phyloP scores from a whole-genome alignment of 2,888 invertebrate species.

The Volucella inanis region DNA sequence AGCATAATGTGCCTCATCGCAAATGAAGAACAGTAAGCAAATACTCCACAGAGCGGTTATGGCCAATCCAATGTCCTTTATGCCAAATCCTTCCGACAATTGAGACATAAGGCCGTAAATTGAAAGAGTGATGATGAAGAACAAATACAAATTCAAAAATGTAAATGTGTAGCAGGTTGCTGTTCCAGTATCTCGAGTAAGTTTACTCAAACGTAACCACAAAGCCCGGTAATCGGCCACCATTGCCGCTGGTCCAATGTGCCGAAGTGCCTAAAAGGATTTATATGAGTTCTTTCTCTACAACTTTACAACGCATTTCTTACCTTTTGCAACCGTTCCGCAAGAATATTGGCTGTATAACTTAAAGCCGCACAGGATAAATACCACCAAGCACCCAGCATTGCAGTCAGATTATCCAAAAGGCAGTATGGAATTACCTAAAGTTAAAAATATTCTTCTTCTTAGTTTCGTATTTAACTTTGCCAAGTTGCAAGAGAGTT shows the following conservation, averaged over 20 bases:
- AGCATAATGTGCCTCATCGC: constrained; percentile 89
- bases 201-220: constrained; percentile 88
- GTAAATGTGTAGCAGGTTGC: constrained; percentile 88
- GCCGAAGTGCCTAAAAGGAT: constrained; percentile 85
- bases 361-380: constrained; percentile 87
- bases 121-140: constrained; percentile 89
- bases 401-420: constrained; percentile 87
- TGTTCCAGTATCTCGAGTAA: constrained; percentile 87
- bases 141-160: constrained; percentile 88
- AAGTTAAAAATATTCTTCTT: constrained; percentile 1
- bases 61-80: constrained; percentile 88
- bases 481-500: too few species aligned
- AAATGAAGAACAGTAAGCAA: constrained; percentile 88
- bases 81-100: constrained; percentile 88
- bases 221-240: constrained; percentile 88
- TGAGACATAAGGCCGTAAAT: constrained; percentile 89
- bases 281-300: neutral
- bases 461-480: too few species aligned
- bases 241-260: constrained; percentile 87
- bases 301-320: constrained; percentile 5
- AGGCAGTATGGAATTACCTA: constrained; percentile 88
- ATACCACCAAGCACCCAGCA: constrained; percentile 89
- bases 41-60: constrained; percentile 87
- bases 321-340: constrained; percentile 88
- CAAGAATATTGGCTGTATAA: constrained; percentile 86